Percentiles rank a stretch among this genome's conserved stretches.
phyloP scores from a whole-genome alignment of 1,140 invertebrate species.

The Lamellibrachia luymesi region DNA sequence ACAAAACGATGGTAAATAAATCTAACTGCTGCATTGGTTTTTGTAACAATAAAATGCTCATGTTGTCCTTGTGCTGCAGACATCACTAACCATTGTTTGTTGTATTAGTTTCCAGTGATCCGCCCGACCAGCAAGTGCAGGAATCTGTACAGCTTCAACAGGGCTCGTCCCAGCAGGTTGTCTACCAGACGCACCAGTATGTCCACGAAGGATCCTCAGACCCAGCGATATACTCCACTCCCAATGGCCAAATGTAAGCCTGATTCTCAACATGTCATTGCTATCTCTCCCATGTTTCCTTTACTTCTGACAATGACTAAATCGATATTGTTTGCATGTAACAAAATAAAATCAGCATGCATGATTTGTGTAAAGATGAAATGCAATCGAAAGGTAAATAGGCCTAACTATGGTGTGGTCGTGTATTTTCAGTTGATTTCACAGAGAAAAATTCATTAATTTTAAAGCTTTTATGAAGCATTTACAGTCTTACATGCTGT shows the following conservation, averaged over 20 bases:
- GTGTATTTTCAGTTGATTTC: neutral
- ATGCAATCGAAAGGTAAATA: neutral
- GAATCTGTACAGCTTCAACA: conserved; percentile 20
- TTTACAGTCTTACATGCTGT: neutral
- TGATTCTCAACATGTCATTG: conserved; percentile 3
- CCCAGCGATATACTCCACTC: conserved; percentile 68
- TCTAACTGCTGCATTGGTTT: neutral
- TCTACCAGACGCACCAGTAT: conserved; percentile 62
- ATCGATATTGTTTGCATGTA: neutral
- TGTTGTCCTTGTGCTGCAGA: neutral
- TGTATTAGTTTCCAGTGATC: conserved; percentile 8
- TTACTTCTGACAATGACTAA: neutral
- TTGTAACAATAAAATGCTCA: neutral
- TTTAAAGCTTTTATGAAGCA: conserved; percentile 1
- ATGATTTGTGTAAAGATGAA: too few relatives aligned
- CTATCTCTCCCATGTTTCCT: neutral
- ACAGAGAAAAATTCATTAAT: neutral
- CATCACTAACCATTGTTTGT: neutral
- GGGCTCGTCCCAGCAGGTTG: conserved; percentile 58
- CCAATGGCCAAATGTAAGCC: conserved; percentile 68
- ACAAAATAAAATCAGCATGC: neutral
- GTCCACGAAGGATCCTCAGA: conserved; percentile 48
- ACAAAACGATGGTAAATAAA: neutral
- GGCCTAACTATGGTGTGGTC: too few relatives aligned
- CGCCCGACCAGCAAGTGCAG: neutral